Evolutionary conservation across 2,888 invertebrate genomes (phyloP), one percentile per base, ranked within the genome.

Genomic region (Tineola bisselliella): DNA sequence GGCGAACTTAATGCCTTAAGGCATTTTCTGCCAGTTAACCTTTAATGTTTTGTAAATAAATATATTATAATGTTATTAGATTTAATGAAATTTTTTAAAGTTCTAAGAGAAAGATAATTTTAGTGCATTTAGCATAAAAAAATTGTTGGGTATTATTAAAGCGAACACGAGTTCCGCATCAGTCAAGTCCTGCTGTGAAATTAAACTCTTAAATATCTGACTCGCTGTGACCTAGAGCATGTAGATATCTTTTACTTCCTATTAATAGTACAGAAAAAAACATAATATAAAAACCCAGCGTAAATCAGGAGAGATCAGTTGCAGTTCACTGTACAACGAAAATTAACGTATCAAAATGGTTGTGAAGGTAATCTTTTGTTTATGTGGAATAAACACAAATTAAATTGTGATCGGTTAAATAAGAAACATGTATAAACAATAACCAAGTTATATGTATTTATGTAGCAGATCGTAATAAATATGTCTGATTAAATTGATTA

Each of bases 331-430:
- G 81, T 84, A 75, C 76, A 79, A 75, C 71, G 66, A 76, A 76
- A 74, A 71, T 74, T 75, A 74, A 77, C 79, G 74, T 74, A 72
- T 75, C 76, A 72, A 81, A 84, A 87, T 87, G 86, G 83, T 84
- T 77, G 80, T 84, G 77, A 86, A 87, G 86, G 86, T 87, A 77
- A 72, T 33, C 12, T 11, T 17, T 59, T 18, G 11, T 30, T 17
- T 48, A 6, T 48, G 48, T 30, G 57, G 15, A 43, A 43, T 6
- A 30, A 4, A 25, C 6, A n/a, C 6, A 25, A 25, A 25, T 48
- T 1, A 18, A 60, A 43, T 19, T 30, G 12, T 30, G 31, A 44
- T 44, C 12, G 13, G 6, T 10, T 44, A 44, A 44, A 44, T 44
- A n/a, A n/a, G n/a, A n/a, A n/a, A n/a, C n/a, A n/a, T n/a, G n/a